Percentiles rank a stretch among this genome's conserved stretches.
Evolutionary conservation across 2,888 invertebrate genomes (phyloP).

Genomic region (Pedicia rivosa): DNA sequence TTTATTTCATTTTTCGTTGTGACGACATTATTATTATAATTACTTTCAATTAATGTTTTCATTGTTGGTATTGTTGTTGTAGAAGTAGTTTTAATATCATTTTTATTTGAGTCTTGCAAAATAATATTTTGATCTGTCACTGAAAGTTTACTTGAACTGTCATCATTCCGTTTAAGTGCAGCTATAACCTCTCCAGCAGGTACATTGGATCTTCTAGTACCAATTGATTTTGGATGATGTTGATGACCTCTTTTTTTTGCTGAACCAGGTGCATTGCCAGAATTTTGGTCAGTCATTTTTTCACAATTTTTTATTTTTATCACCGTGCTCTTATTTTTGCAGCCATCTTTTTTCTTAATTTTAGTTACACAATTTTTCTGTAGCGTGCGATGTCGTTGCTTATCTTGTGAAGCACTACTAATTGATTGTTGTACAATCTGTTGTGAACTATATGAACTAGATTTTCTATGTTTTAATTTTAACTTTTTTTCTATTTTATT

Average conservation of each 20-base stretch:
- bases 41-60: background rate
- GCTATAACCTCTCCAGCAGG: constrained; percentile 31
- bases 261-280: constrained; percentile 18
- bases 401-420: background rate
- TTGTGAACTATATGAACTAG: no score
- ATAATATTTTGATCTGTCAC: no score
- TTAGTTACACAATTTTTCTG: constrained; percentile 2
- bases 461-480: no score
- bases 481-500: no score
- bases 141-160: constrained; percentile 3
- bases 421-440: constrained; percentile 3
- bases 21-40: background rate
- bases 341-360: constrained; percentile 4
- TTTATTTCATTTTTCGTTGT: no score
- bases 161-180: constrained; percentile 23
- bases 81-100: background rate
- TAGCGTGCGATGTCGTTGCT: constrained; percentile 3
- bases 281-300: constrained; percentile 17
- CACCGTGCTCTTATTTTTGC: constrained; percentile 1
- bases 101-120: no score
- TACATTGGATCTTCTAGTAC: constrained; percentile 37
- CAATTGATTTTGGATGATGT: constrained; percentile 55
- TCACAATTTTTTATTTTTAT: constrained; percentile 5
- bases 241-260: constrained; percentile 50
- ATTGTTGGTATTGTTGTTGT: background rate